Percentiles rank a stretch among this genome's conserved stretches.
Evolutionary conservation across 1,140 invertebrate genomes (phyloP).

Genomic region (Dufourea novaeangliae): DNA sequence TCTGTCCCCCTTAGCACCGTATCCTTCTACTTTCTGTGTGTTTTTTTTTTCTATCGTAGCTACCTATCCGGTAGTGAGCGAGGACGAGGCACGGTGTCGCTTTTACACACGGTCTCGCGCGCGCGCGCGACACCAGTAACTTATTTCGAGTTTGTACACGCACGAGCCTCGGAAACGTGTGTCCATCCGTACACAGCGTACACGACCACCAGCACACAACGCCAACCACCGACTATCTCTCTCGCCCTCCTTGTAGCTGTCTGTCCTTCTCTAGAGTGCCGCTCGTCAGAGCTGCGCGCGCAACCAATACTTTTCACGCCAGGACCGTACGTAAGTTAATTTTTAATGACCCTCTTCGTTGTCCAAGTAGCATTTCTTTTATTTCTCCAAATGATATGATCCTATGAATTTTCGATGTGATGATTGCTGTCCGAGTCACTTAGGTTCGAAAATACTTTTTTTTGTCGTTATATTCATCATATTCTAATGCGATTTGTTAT

Average conservation of each 20-base stretch:
- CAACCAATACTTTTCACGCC: conserved; percentile 53
- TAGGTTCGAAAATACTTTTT: background rate
- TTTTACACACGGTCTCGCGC: conserved; percentile 22
- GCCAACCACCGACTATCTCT: conserved; percentile 1
- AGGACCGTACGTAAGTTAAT: conserved; percentile 45
- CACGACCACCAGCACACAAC: conserved; percentile 3
- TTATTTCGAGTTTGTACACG: conserved; percentile 53
- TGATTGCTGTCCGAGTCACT: background rate
- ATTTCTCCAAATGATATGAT: background rate
- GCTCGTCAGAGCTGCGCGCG: conserved; percentile 52
- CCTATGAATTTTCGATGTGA: background rate
- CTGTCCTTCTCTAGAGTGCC: conserved; percentile 16
- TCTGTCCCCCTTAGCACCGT: no score
- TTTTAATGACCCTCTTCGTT: background rate
- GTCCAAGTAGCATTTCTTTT: background rate
- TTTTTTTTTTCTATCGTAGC: conserved; percentile 8
- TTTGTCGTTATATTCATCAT: no score
- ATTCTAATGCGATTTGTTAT: no score
- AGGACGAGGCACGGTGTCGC: conserved; percentile 21
- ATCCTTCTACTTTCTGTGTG: conserved; percentile 4
- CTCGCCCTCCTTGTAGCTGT: background rate
- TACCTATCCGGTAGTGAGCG: conserved; percentile 28
- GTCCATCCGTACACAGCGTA: conserved; percentile 36
- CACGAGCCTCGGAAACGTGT: conserved; percentile 42
- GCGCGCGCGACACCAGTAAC: conserved; percentile 22